A percentile compares a stretch with the other conserved stretches of the same genome.
Evolutionary conservation across 2,113 vertebrate species (phyloP).

Genomic region (Typhlomys cinereus): DNA sequence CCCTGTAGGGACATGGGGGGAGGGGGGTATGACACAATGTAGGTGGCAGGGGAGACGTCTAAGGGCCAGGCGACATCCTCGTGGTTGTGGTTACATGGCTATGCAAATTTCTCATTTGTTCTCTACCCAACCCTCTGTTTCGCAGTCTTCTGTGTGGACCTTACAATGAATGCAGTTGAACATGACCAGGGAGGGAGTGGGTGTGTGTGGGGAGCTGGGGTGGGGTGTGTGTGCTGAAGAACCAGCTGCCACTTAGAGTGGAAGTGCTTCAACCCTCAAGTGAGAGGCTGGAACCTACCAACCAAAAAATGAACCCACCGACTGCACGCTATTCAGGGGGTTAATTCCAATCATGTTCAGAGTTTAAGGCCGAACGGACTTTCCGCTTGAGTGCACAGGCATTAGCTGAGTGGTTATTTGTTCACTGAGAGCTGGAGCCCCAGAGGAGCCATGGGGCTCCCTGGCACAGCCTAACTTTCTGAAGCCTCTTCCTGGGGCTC

Average conservation of each 20-base stretch:
- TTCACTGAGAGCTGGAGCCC: not conserved
- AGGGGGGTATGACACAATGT: fast-evolving
- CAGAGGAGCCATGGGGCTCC: not conserved
- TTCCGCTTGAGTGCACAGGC: not conserved
- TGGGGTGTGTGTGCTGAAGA: not conserved
- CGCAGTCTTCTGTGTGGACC: not conserved
- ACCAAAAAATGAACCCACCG: not conserved
- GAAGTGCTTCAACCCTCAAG: fast-evolving
- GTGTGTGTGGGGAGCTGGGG: too few relatives aligned
- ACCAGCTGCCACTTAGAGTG: not conserved
- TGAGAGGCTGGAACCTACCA: not conserved
- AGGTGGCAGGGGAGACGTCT: too few relatives aligned
- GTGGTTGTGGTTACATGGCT: not conserved
- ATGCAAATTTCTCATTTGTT: not conserved
- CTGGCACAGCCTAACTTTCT: not conserved
- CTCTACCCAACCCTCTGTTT: not conserved
- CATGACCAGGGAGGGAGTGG: not conserved
- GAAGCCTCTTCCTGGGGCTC: not conserved
- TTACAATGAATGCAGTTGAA: not conserved
- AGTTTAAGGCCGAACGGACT: constrained; percentile 9
- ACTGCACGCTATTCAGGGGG: not conserved
- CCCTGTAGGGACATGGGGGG: not conserved
- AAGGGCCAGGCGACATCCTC: not conserved
- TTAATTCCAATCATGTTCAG: not conserved
- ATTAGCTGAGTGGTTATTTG: not conserved